These are phyloP conservation scores for Mus minutoides DNA, from an alignment of 2,797 vertebrate species.

Conservation along the genomic window DNA sequence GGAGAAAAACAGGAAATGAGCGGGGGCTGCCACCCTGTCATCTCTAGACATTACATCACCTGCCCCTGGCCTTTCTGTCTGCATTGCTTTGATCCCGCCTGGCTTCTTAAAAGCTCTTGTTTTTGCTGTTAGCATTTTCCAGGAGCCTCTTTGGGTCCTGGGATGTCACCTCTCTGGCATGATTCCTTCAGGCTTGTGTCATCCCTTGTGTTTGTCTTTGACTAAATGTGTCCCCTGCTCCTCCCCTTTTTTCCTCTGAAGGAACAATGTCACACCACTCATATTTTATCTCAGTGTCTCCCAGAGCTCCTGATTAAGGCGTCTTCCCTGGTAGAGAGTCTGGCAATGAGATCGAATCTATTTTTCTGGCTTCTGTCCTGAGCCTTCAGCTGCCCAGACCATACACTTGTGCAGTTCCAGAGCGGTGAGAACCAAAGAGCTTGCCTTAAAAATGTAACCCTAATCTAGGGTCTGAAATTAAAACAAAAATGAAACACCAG, in stretches of 20 bases:
- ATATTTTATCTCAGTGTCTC: constrained; percentile 49
- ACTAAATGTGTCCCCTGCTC: not conserved
- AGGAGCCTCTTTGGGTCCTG: not conserved
- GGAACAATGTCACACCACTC: not conserved
- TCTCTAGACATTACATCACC: constrained; percentile 52
- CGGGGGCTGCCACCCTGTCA: not conserved
- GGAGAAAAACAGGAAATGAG: constrained; percentile 61
- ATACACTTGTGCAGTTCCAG: not conserved
- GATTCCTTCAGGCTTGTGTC: constrained; percentile 3
- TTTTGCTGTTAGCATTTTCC: constrained; percentile 58
- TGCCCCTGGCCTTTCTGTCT: constrained; percentile 58
- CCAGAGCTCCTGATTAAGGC: not conserved
- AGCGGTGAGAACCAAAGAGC: not conserved
- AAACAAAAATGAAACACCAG: not conserved
- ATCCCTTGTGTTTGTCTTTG: constrained; percentile 53
- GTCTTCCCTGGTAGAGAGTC: not conserved
- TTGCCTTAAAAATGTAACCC: not conserved
- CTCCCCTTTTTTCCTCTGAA: not conserved
- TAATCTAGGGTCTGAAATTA: not conserved
- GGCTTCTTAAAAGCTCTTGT: constrained; percentile 57
- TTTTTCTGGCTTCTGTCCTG: not conserved
- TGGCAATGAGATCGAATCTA: not conserved
- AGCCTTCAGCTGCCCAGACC: not conserved
- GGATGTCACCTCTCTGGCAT: constrained; percentile 1
- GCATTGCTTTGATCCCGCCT: constrained; percentile 38